Percentiles rank a stretch among this genome's conserved stretches.
Evolutionary conservation across 2,888 invertebrate species (phyloP).

Genomic region (Ormyrus nitidulus): DNA sequence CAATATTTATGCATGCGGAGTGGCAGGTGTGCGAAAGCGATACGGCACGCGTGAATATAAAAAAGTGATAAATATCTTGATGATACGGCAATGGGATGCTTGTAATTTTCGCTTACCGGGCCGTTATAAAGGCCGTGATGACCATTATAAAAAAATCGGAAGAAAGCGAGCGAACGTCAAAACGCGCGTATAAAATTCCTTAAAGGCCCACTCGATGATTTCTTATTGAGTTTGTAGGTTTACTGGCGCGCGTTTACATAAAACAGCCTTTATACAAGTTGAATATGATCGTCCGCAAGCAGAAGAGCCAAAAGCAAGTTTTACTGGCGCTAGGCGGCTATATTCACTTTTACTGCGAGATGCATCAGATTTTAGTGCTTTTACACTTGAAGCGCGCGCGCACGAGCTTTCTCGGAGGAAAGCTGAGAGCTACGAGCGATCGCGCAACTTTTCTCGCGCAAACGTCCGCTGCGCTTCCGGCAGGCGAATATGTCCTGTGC

Average conservation of each 20-base stretch:
- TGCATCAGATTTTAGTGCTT: constrained; percentile 48
- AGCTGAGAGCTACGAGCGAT: not conserved
- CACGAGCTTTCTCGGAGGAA: not conserved
- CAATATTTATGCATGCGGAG: too few relatives aligned
- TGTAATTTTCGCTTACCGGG: too few relatives aligned
- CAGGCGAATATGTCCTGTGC: too few relatives aligned
- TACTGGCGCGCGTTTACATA: constrained; percentile 30
- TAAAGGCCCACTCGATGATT: not conserved
- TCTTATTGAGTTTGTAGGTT: constrained; percentile 37
- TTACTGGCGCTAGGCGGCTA: constrained; percentile 32
- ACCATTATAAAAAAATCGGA: too few relatives aligned
- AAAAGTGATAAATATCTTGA: too few relatives aligned
- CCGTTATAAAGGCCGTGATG: too few relatives aligned
- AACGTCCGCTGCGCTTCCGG: not conserved
- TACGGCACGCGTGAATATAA: too few relatives aligned
- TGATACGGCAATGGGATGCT: too few relatives aligned
- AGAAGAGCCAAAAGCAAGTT: constrained; percentile 40
- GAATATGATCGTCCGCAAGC: constrained; percentile 27
- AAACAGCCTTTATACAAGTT: constrained; percentile 35
- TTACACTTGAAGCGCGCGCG: constrained; percentile 35
- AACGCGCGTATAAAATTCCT: not conserved
- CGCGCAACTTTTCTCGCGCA: constrained; percentile 9
- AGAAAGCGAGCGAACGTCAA: too few relatives aligned
- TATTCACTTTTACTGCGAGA: constrained; percentile 46
- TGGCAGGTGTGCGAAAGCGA: too few relatives aligned